Evolutionary conservation across 1,140 invertebrate genomes (phyloP), one percentile per base, ranked within the genome.

Genomic region (Thalassaphorura encarpata): DNA sequence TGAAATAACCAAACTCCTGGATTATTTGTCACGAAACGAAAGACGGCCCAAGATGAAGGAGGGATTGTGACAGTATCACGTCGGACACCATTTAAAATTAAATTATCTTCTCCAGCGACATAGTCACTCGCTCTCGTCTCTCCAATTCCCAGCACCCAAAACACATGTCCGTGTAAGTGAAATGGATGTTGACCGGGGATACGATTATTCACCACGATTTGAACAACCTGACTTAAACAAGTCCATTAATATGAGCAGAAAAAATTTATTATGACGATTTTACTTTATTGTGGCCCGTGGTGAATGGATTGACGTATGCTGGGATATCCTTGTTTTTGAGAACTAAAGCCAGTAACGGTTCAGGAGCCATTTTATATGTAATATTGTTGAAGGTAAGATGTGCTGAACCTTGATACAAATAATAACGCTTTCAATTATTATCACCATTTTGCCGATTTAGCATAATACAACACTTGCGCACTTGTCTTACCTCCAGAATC

Each of bases 1-100:
- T 54, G 52, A 24, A 54, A 54, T 13, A n/a, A 11, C 52, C 52
- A 54, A 18, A 45, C 26, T 29, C 52, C 52, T 4, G 52, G 52
- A 26, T 54, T 54, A 36, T 54, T 33, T 18, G 52, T 23, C 3
- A 36, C 6, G 23, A 46, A 54, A 19, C 52, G 11, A 11, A 54
- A 3, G 4, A 54, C 52, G 6, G n/a, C 21, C 52, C 52, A 54
- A 6, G 52, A 43, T 21, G n/a, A 6, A 5, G 11, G 5, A 23
- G 8, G 11, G 13, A 54, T 27, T 11, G 16, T 5, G 27, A 45
- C 11, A 4, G 52, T 54, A 23, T 54, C 52, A 19, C 52, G 4
- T 21, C 28, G 19, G 3, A 46, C 52, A 5, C 52, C 52, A 31
- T 43, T 6, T n/a, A 19, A 28, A n/a, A 5, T 28, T 18, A 54